phyloP scores from a whole-genome alignment of 2,113 vertebrate genomes.

The Cryptomyrus ogoouensis region DNA sequence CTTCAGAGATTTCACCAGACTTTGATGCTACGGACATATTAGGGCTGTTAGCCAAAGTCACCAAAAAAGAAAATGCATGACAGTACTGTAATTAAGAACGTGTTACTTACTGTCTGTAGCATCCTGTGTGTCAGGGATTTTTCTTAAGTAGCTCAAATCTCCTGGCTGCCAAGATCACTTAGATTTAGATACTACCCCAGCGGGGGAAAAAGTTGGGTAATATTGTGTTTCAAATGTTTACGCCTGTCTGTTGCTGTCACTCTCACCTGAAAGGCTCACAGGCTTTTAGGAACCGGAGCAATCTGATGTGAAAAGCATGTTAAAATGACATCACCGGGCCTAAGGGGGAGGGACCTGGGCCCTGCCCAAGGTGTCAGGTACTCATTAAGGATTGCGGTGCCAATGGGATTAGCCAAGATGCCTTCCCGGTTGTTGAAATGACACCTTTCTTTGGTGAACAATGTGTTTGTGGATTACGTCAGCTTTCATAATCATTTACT shows the following conservation, averaged over 20 bases:
- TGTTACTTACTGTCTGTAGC: background rate
- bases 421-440: background rate
- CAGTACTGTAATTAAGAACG: background rate
- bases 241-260: background rate
- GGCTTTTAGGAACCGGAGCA: background rate
- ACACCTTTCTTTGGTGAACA: background rate
- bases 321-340: background rate
- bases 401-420: background rate
- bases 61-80: background rate
- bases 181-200: background rate
- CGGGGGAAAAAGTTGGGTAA: background rate
- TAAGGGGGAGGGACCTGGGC: background rate
- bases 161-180: background rate
- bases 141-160: background rate
- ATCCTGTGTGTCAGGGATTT: background rate
- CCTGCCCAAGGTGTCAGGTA: background rate
- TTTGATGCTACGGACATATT: background rate
- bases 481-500: background rate
- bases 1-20: background rate
- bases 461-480: background rate
- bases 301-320: background rate
- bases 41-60: background rate
- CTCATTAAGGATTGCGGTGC: background rate
- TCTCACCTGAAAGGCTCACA: background rate
- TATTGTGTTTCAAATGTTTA: background rate